Evolutionary conservation across 2,888 invertebrate species (phyloP), one percentile per base, ranked within the genome.

Genomic region (Cataglyphis rosenhaueri): DNA sequence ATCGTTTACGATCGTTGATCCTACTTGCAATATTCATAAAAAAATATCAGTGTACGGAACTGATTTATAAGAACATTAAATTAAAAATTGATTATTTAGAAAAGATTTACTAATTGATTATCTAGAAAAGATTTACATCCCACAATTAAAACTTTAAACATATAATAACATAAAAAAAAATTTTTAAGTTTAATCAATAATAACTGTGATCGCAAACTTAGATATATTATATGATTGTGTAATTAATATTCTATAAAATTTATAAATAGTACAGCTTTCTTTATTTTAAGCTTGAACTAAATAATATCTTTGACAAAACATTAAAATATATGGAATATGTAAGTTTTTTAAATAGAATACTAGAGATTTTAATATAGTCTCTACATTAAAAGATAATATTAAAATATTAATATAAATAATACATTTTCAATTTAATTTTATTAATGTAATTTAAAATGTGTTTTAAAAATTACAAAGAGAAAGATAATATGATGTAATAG

Each of bases 1-100:
- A 25, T 18, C 21, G 2, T 74, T 29, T 21, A 32, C 44, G 65
- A 52, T 52, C 35, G 62, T 75, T 65, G 75, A 75, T 75, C n/a
- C 25, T 65, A 10, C 48, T n/a, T n/a, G 9, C 6, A 8, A 12
- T 10, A 10, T 75, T 64, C 12, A 52, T 52, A 41, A 35, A 75
- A 75, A 75, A 10, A 52, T 21, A 35, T 75, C 64, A 41, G 9
- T 18, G 6, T 35, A 18, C 12, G 12, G 21, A 70, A 25, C 3
- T 3, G 15, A 71, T 71, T 70, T 70, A 25, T 25, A 15, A 41
- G 4, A n/a, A 3, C 21, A 18, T 12, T 5, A 12, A 35, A 10
- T 41, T 18, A 25, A 29, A 59, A n/a, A 41, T 41, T 61, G 61
- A 18, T 18, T 55, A 35, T 35, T 55, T 18, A 57, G 55, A 48